Evolutionary conservation across 1,140 invertebrate genomes (phyloP).

Genomic region (Apolygus lucorum): DNA sequence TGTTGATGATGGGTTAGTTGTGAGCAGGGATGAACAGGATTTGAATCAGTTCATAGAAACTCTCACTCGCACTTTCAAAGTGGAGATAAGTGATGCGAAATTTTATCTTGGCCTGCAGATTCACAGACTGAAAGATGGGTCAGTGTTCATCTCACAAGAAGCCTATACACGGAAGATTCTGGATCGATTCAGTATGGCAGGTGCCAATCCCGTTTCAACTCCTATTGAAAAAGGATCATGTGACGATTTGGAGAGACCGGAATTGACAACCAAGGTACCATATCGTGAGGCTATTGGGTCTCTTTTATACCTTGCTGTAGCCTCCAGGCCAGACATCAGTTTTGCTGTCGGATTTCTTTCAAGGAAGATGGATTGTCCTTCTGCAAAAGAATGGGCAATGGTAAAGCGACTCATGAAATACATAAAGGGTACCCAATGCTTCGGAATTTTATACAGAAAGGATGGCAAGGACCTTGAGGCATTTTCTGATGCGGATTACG

Average conservation of each 20-base stretch:
- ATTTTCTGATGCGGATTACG: background rate
- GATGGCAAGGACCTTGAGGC: background rate
- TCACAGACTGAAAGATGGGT: background rate
- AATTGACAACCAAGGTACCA: background rate
- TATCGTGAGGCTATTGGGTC: slow-evolving; percentile 39
- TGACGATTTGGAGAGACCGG: background rate
- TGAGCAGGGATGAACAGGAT: background rate
- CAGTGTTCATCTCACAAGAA: slow-evolving; percentile 34
- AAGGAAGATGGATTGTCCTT: background rate
- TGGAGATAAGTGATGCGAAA: background rate
- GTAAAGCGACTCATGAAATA: slow-evolving; percentile 35
- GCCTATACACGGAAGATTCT: slow-evolving; percentile 36
- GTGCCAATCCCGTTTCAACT: no score
- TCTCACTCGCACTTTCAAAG: background rate
- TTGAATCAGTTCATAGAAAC: background rate
- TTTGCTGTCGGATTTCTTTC: slow-evolving; percentile 30
- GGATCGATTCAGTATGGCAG: slow-evolving; percentile 37
- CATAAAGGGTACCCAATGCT: slow-evolving; percentile 32
- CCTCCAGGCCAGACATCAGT: slow-evolving; percentile 38
- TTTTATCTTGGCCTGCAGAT: background rate
- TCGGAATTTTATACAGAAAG: slow-evolving; percentile 28
- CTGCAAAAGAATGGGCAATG: slow-evolving; percentile 26
- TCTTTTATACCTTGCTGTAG: slow-evolving; percentile 37
- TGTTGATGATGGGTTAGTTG: background rate
- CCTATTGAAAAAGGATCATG: slow-evolving; percentile 30